These are phyloP conservation scores for Neolamprologus devosi DNA, from an alignment of 2,113 vertebrate species.

Conservation along the genomic window DNA sequence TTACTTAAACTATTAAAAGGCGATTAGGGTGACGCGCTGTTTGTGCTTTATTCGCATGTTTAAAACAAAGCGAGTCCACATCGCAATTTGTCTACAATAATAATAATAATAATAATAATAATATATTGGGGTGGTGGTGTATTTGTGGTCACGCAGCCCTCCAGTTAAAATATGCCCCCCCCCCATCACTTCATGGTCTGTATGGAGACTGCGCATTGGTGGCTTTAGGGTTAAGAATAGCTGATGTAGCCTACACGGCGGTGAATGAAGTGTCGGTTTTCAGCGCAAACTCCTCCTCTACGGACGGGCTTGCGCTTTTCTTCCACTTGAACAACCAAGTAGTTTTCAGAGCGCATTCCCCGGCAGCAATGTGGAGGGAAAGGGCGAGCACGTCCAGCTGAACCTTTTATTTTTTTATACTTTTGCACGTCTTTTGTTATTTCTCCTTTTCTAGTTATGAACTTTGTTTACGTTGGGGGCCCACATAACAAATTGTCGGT, in stretches of 20 bases:
- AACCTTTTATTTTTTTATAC: neutral
- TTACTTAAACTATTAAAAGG: neutral
- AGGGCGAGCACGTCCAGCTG: conserved; percentile 33
- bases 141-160: neutral
- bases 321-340: conserved; percentile 67
- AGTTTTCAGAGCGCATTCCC: conserved; percentile 67
- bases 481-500: neutral
- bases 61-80: neutral
- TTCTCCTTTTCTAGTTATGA: neutral
- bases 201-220: neutral
- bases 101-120: neutral
- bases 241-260: conserved; percentile 31
- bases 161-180: neutral
- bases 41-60: neutral
- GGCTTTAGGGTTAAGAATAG: conserved; percentile 48
- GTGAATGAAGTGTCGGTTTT: conserved; percentile 74
- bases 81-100: neutral
- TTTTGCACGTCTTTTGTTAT: neutral
- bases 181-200: neutral
- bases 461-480: neutral
- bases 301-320: conserved; percentile 60
- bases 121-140: neutral
- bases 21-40: neutral
- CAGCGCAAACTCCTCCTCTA: conserved; percentile 72
- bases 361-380: conserved; percentile 70